Percentiles rank a stretch among this genome's conserved stretches.
These are phyloP conservation scores for Apodemus agrarius DNA, from an alignment of 2,797 vertebrate species.

Conservation along the genomic window DNA sequence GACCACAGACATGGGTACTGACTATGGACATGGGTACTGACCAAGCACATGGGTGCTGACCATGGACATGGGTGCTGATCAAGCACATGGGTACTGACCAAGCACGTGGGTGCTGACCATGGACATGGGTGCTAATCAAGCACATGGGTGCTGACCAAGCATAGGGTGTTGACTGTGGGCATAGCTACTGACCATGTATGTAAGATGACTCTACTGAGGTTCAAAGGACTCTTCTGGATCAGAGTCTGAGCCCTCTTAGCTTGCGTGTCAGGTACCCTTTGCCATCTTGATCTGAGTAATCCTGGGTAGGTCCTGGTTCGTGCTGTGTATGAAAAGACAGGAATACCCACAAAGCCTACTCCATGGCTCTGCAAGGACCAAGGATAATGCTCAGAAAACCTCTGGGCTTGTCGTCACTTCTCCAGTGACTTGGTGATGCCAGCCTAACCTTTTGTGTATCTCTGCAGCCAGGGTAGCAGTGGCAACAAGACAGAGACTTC, in stretches of 20 bases:
- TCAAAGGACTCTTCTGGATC: not conserved
- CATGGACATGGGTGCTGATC: fast-evolving
- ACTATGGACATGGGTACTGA: fast-evolving
- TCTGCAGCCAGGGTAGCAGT: not conserved
- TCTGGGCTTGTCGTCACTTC: fast-evolving
- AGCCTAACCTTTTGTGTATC: fast-evolving
- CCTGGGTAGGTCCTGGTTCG: not conserved
- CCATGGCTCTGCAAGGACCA: too few species aligned
- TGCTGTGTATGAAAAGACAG: not conserved
- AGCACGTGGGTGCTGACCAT: fast-evolving
- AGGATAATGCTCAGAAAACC: not conserved
- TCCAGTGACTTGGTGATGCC: fast-evolving
- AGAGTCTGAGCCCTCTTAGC: too few species aligned
- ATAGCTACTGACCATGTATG: too few species aligned
- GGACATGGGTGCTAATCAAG: too few species aligned
- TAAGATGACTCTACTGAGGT: not conserved
- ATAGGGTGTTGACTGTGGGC: not conserved
- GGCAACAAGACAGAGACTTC: too few species aligned
- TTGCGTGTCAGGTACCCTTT: too few species aligned
- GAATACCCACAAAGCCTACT: not conserved
- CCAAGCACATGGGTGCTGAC: fast-evolving
- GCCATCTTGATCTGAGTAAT: not conserved
- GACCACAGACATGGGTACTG: fast-evolving
- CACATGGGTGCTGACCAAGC: not conserved
- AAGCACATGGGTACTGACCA: not conserved